Percentiles rank a stretch among this genome's conserved stretches.
Evolutionary conservation across 2,888 invertebrate genomes (phyloP).

Genomic region (Ceramica pisi): DNA sequence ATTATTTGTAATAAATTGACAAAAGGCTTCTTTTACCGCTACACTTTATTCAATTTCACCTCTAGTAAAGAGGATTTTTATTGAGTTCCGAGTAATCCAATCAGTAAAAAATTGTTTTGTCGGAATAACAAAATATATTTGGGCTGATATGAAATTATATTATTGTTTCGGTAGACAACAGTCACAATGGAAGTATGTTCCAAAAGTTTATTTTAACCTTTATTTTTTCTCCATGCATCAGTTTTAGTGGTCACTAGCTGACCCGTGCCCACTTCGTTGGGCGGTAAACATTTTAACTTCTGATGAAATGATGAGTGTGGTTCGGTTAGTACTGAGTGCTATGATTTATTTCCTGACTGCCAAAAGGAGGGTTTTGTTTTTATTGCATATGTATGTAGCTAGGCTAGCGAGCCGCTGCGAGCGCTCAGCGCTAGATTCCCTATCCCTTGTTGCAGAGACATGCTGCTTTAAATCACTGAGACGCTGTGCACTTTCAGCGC

Average conservation of each 20-base stretch:
- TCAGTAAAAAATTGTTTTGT: constrained; percentile 41
- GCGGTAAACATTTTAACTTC: too few species aligned
- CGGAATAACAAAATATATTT: constrained; percentile 13
- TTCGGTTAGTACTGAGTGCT: too few species aligned
- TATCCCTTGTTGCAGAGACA: too few species aligned
- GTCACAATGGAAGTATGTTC: neutral
- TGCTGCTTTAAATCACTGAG: too few species aligned
- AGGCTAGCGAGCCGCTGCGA: too few species aligned
- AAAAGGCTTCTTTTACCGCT: constrained; percentile 12
- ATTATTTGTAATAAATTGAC: constrained; percentile 15
- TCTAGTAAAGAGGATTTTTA: constrained; percentile 34
- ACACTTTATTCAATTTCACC: constrained; percentile 34
- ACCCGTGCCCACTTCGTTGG: too few species aligned
- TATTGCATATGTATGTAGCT: too few species aligned
- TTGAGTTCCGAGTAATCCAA: constrained; percentile 30
- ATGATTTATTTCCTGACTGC: too few species aligned
- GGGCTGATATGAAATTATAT: constrained; percentile 12
- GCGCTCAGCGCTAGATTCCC: too few species aligned
- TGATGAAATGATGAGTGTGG: too few species aligned
- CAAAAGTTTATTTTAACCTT: constrained; percentile 7
- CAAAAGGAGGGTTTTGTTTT: too few species aligned
- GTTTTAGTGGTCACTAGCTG: constrained; percentile 2
- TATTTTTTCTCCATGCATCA: neutral
- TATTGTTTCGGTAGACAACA: constrained; percentile 14
- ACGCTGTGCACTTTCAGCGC: too few species aligned